These are phyloP conservation scores for Neoascia interrupta DNA, from an alignment of 2,888 invertebrate species.

Conservation along the genomic window DNA sequence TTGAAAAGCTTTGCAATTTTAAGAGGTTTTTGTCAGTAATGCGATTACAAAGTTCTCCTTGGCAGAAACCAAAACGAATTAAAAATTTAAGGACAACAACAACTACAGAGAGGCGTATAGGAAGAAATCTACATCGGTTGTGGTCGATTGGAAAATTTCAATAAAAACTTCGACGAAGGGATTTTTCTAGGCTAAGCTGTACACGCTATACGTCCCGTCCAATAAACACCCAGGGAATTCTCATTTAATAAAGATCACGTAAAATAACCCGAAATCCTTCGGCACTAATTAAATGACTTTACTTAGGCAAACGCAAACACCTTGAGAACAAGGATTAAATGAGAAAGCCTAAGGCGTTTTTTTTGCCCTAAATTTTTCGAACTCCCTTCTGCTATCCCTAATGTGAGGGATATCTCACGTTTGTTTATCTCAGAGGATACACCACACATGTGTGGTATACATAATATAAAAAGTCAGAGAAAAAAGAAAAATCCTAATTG, in stretches of 20 bases:
- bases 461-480: not conserved
- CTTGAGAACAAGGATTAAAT: conserved; percentile 23
- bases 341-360: conserved; percentile 18
- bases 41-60: conserved; percentile 61
- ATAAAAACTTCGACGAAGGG: conserved; percentile 43
- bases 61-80: conserved; percentile 51
- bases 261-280: conserved; percentile 45
- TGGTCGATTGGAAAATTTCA: conserved; percentile 54
- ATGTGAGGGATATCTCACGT: conserved; percentile 50
- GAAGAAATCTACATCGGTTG: conserved; percentile 31
- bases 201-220: not conserved
- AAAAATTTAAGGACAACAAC: conserved; percentile 47
- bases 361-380: not conserved
- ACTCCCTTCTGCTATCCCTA: conserved; percentile 9
- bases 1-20: conserved; percentile 65
- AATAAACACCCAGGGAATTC: not conserved
- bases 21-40: conserved; percentile 62
- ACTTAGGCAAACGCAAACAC: conserved; percentile 51
- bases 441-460: not conserved
- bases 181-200: not conserved
- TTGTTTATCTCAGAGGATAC: conserved; percentile 48
- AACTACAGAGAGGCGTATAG: not conserved
- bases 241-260: conserved; percentile 67
- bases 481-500: conserved; percentile 51
- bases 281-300: conserved; percentile 65